These are phyloP conservation scores for Patiria miniata DNA, from an alignment of 35 echinoderm and acorn worm species.

Conservation along the genomic window DNA sequence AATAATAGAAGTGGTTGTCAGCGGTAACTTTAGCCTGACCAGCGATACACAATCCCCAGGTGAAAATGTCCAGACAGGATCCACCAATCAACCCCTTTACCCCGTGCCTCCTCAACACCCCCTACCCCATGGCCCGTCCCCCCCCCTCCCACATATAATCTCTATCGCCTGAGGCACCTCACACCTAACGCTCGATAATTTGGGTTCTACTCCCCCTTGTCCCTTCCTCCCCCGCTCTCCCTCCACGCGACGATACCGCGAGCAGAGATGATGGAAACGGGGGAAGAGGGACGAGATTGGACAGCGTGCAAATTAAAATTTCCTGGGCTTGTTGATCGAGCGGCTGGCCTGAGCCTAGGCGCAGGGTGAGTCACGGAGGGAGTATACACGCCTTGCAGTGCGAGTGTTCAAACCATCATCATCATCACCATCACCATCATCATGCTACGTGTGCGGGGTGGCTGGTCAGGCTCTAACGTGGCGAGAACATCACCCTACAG, in stretches of 20 bases:
- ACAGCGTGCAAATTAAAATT: conserved; percentile 29
- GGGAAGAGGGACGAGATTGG: conserved; percentile 4
- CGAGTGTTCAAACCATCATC: no score
- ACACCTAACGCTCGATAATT: conserved; percentile 40
- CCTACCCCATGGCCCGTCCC: neutral
- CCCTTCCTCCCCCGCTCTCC: neutral
- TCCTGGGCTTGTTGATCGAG: conserved; percentile 17
- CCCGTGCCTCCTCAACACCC: neutral
- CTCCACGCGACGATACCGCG: neutral
- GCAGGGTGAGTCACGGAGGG: neutral
- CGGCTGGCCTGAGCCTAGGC: neutral
- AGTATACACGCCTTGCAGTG: no score
- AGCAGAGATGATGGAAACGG: neutral
- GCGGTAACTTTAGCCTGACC: neutral
- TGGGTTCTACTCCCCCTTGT: neutral
- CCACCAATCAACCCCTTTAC: neutral
- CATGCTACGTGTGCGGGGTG: no score
- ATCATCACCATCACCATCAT: no score
- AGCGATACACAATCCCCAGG: conserved; percentile 10
- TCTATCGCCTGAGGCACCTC: neutral
- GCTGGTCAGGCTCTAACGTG: no score
- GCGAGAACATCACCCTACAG: no score
- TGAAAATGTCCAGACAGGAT: neutral
- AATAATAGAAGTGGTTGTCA: neutral
- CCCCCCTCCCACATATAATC: neutral